Evolutionary conservation across 2,113 vertebrate genomes (phyloP).

Genomic region (Cynoglossus semilaevis): DNA sequence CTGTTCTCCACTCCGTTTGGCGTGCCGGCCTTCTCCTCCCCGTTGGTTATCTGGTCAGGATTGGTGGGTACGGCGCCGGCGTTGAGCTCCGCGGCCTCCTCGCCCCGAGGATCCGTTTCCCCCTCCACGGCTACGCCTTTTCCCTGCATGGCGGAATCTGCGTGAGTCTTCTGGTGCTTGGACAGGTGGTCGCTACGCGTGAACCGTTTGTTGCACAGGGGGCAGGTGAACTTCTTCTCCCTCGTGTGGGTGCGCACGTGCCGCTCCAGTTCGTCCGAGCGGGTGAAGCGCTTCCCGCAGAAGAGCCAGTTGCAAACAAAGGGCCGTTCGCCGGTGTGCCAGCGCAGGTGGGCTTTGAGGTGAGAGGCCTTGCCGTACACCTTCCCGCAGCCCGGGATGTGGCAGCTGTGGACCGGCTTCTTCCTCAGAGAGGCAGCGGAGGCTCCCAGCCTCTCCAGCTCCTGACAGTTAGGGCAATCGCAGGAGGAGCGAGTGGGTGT

Average conservation of each 20-base stretch:
- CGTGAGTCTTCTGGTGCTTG: slow-evolving; percentile 91
- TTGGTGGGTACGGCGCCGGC: slow-evolving; percentile 50
- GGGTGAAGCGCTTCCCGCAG: slow-evolving; percentile 92
- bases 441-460: slow-evolving; percentile 86
- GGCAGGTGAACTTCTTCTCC: slow-evolving; percentile 92
- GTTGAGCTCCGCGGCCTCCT: slow-evolving; percentile 68
- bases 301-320: slow-evolving; percentile 96
- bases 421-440: slow-evolving; percentile 85
- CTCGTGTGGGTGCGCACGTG: slow-evolving; percentile 91
- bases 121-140: slow-evolving; percentile 74
- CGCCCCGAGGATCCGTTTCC: slow-evolving; percentile 61
- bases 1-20: slow-evolving; percentile 79
- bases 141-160: slow-evolving; percentile 77
- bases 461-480: slow-evolving; percentile 91
- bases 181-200: slow-evolving; percentile 91
- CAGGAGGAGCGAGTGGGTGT: slow-evolving; percentile 84
- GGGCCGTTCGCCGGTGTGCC: slow-evolving; percentile 91
- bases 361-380: slow-evolving; percentile 94
- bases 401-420: slow-evolving; percentile 91
- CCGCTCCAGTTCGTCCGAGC: slow-evolving; percentile 90
- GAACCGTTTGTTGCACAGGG: slow-evolving; percentile 90
- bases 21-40: slow-evolving; percentile 74
- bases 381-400: slow-evolving; percentile 92
- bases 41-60: slow-evolving; percentile 69
- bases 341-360: slow-evolving; percentile 90